phyloP scores from a whole-genome alignment of 1,140 invertebrate genomes.

The Eciton burchellii region DNA sequence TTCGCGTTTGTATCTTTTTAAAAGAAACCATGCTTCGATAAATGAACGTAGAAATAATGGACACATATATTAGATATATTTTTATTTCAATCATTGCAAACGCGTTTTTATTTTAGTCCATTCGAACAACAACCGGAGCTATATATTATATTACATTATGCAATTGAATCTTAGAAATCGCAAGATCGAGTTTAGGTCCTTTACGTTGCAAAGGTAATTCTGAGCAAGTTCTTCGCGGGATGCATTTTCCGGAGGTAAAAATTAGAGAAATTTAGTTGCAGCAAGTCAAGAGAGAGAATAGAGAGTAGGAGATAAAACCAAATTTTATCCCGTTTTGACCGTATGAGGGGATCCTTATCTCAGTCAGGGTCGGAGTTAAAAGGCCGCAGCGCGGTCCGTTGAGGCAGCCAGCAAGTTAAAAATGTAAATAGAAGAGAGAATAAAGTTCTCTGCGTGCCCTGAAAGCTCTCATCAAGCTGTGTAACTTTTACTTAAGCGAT shows the following conservation, averaged over 20 bases:
- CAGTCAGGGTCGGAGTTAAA: slow-evolving; percentile 34
- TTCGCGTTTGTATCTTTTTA: neutral
- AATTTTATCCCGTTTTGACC: slow-evolving; percentile 40
- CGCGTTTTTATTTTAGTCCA: neutral
- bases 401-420: slow-evolving; percentile 46
- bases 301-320: slow-evolving; percentile 19
- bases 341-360: slow-evolving; percentile 32
- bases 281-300: neutral
- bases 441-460: slow-evolving; percentile 36
- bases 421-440: slow-evolving; percentile 57
- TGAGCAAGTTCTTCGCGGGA: neutral
- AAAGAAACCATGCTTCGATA: neutral
- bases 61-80: neutral
- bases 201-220: slow-evolving; percentile 11
- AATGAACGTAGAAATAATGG: neutral
- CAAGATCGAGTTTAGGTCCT: neutral
- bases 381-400: slow-evolving; percentile 10
- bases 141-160: no score
- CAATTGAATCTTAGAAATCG: neutral
- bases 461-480: slow-evolving; percentile 61
- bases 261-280: slow-evolving; percentile 5
- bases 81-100: no score
- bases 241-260: slow-evolving; percentile 16
- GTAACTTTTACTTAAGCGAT: slow-evolving; percentile 61
- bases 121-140: neutral